Conservation (phyloP, 1,140 invertebrate species). For the Aplysia californica region DNA sequence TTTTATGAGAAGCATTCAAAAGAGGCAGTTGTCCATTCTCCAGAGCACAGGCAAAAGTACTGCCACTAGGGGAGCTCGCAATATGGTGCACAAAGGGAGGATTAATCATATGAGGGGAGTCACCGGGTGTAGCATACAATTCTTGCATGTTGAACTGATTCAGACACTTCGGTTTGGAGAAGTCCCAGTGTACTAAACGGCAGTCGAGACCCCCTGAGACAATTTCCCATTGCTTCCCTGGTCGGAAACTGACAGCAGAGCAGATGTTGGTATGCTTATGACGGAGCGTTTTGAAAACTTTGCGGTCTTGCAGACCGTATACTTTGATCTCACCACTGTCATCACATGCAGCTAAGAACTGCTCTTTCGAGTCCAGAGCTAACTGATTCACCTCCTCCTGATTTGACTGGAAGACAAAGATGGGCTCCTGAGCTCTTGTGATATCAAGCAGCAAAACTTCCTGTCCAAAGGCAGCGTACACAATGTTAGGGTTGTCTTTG, state of each 20-base stretch:
- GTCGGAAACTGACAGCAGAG: conserved; percentile 55
- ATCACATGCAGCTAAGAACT: conserved; percentile 59
- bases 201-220: conserved; percentile 59
- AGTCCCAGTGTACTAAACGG: conserved; percentile 62
- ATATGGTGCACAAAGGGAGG: conserved; percentile 62
- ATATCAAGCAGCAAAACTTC: conserved; percentile 47
- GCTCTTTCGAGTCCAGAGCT: conserved; percentile 53
- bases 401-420: conserved; percentile 50
- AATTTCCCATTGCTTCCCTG: conserved; percentile 53
- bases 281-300: conserved; percentile 57
- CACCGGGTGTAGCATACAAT: conserved; percentile 44
- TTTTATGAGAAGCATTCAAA: conserved; percentile 47
- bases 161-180: conserved; percentile 52
- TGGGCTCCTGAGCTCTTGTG: conserved; percentile 27
- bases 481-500: conserved; percentile 41
- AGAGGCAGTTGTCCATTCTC: conserved; percentile 59
- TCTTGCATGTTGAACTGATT: conserved; percentile 63
- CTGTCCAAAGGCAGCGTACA: conserved; percentile 55
- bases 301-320: conserved; percentile 50
- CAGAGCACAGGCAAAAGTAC: conserved; percentile 54
- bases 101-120: conserved; percentile 56
- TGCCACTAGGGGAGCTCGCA: conserved; percentile 42
- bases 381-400: conserved; percentile 62
- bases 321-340: conserved; percentile 61
- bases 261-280: conserved; percentile 64